phyloP scores from a whole-genome alignment of 2,888 invertebrate genomes.

The Agrotis ipsilon region DNA sequence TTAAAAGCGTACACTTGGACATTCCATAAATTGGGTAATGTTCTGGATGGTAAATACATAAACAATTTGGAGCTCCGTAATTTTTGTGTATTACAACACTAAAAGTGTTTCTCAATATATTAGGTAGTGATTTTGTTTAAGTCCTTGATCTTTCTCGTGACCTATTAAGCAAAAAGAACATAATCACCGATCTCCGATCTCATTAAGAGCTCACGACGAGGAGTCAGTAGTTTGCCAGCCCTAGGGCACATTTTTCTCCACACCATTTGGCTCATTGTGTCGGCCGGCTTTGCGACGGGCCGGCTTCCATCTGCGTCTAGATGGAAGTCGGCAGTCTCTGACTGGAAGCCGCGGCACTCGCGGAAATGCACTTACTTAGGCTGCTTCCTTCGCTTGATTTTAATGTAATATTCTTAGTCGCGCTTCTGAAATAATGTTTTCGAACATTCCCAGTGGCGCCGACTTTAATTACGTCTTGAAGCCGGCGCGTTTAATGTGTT shows the following conservation, averaged over 20 bases:
- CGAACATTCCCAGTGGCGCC: slow-evolving; percentile 69
- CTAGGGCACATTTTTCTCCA: slow-evolving; percentile 71
- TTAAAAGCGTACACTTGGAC: too few species aligned
- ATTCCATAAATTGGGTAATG: too few species aligned
- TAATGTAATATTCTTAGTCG: slow-evolving; percentile 75
- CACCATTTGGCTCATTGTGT: slow-evolving; percentile 72
- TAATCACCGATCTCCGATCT: neutral
- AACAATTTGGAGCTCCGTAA: too few species aligned
- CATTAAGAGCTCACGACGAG: neutral
- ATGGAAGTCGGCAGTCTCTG: slow-evolving; percentile 54
- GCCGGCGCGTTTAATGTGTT: slow-evolving; percentile 68
- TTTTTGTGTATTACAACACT: neutral
- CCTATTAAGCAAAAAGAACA: neutral
- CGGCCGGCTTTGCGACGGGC: slow-evolving; percentile 50
- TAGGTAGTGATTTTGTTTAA: neutral
- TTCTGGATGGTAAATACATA: too few species aligned
- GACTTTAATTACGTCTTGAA: slow-evolving; percentile 69
- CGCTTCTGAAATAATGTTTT: slow-evolving; percentile 71
- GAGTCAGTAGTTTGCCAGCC: slow-evolving; percentile 34
- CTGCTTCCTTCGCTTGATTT: slow-evolving; percentile 72
- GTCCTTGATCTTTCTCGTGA: neutral
- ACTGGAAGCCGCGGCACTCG: slow-evolving; percentile 63
- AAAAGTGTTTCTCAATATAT: neutral
- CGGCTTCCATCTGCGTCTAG: slow-evolving; percentile 59
- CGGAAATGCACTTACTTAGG: slow-evolving; percentile 77